Evolutionary conservation across 2,797 vertebrate species (phyloP).

Genomic region (Muscicapa striata): DNA sequence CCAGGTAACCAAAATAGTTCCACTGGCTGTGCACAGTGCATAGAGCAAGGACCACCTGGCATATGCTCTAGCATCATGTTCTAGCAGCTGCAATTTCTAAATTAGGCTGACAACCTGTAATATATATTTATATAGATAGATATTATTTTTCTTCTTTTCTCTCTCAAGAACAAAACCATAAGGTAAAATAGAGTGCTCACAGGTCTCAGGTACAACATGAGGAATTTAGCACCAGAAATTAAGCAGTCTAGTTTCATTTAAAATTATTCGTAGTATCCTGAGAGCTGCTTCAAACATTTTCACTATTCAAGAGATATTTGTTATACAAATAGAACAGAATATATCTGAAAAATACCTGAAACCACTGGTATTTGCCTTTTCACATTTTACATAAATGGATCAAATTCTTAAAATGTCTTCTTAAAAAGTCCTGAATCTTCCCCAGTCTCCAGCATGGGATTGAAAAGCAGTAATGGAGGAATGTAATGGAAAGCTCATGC

Average conservation of each 20-base stretch:
- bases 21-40: rapidly evolving
- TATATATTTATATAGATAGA: neutral
- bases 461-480: neutral
- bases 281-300: neutral
- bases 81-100: neutral
- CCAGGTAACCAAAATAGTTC: neutral
- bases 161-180: neutral
- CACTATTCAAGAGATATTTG: neutral
- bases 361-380: neutral
- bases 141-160: neutral
- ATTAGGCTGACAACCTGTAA: neutral
- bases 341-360: neutral
- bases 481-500: neutral
- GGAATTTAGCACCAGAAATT: neutral
- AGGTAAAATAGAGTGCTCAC: rapidly evolving
- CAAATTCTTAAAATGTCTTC: neutral
- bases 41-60: neutral
- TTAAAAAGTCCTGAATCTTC: neutral
- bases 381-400: neutral
- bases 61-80: neutral
- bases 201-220: neutral
- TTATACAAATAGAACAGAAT: neutral
- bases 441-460: neutral
- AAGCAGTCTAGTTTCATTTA: neutral
- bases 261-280: neutral